A percentile compares a stretch with the other conserved stretches of the same genome.
These are phyloP conservation scores for Trachymyrmex septentrionalis DNA, from an alignment of 1,140 invertebrate genomes.

Conservation along the genomic window DNA sequence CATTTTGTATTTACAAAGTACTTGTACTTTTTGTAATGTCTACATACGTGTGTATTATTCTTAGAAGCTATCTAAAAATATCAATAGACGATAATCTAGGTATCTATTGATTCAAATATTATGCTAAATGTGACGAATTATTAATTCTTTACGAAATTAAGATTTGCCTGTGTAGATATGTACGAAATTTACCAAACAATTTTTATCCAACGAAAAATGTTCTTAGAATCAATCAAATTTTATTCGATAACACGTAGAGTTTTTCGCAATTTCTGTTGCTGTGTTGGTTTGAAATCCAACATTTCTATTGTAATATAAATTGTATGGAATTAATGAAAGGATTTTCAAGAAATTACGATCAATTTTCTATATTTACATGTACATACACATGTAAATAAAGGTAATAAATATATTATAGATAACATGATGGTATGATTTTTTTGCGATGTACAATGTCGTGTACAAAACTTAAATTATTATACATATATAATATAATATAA, in stretches of 20 bases:
- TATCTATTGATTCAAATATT: neutral
- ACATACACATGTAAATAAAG: neutral
- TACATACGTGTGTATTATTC: neutral
- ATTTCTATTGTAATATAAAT: slow-evolving; percentile 2
- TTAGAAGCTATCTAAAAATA: neutral
- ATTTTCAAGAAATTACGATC: neutral
- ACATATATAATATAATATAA: neutral
- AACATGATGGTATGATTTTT: neutral
- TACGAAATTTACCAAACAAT: neutral
- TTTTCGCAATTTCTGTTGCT: neutral
- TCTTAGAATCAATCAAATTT: neutral
- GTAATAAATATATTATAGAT: neutral
- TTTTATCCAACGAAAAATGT: slow-evolving; percentile 19
- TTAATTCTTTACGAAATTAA: slow-evolving; percentile 6
- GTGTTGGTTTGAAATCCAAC: neutral
- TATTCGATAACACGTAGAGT: neutral
- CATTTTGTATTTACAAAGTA: slow-evolving; percentile 61
- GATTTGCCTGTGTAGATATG: neutral
- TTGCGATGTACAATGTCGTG: slow-evolving; percentile 7
- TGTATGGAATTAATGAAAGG: slow-evolving; percentile 6
- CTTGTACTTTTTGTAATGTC: neutral
- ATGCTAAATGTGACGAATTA: neutral
- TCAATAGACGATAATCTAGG: neutral
- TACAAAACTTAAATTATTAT: slow-evolving; percentile 12
- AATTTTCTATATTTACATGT: neutral